Base-by-base conservation (phyloP, 2,888 invertebrate genomes). In the Ormyrus thymus region DNA sequence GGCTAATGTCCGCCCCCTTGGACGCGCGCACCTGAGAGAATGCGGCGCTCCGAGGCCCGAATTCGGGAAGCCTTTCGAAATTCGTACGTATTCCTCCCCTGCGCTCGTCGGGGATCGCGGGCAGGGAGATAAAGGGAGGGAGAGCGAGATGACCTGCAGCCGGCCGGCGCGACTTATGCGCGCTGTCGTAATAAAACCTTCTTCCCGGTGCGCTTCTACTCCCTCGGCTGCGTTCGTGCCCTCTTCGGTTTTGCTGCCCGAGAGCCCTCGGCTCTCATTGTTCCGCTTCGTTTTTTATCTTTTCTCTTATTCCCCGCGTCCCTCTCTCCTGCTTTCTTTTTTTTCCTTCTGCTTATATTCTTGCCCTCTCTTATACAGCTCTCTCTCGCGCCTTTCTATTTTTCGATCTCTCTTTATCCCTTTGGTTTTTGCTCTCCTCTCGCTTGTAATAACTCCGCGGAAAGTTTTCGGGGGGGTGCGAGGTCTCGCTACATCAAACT, bases 271-370 rank as follows among this genome's bases (percentile, higher is more conserved):
- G 43, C 66, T 59, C 70, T 70, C 50, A 70, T 70, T 70, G 83
- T 83, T 79, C 83, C 80, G 83, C 81, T 81, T 82, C 81, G 81
- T 80, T 76, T 81, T 29, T 80, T 82, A 82, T 11, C 59, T 9
- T 59, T 64, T 50, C 13, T 9, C 69, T n/a, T 53, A 53, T 11
- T 7, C 58, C 58, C 58, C n/a, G 8, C 15, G n/a, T 56, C 51
- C 45, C 62, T 51, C 61, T 68, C 56, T 51, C 15, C 51, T 7
- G 7, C 48, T 64, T n/a, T n/a, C 64, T 7, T 48, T 64, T 13
- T 11, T 43, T 43, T 61, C 7, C n/a, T 50, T 11, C 9, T 15
- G 9, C 51, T 29, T 29, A 29, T 29, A 29, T 29, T 29, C 29
- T 29, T 29, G 29, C 29, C 29, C 29, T 29, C 29, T 29, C 29